Conservation (phyloP, 2,888 invertebrate genomes). For the Leptodirus hochenwartii region DNA sequence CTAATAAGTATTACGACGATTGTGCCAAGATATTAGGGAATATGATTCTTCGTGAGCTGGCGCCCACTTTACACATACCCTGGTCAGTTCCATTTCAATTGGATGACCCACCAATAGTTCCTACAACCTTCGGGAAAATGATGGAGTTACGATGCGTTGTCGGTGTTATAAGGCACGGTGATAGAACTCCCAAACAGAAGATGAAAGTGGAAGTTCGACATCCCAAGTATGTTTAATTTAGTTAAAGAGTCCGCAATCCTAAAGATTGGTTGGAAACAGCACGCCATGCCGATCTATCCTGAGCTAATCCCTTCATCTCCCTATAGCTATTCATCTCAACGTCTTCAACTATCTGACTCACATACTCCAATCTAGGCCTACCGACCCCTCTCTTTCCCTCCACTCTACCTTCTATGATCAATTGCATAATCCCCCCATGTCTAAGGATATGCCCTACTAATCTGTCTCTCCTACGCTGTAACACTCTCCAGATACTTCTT, state of each 20-base stretch:
- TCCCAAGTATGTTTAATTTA: slow-evolving; percentile 51
- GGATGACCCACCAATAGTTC: slow-evolving; percentile 97
- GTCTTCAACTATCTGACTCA: too few species aligned
- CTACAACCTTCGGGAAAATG: slow-evolving; percentile 98
- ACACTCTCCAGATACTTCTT: too few species aligned
- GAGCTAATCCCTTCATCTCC: background rate
- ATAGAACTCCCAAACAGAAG: slow-evolving; percentile 98
- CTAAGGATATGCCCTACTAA: too few species aligned
- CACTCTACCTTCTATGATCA: too few species aligned
- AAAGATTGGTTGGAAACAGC: background rate
- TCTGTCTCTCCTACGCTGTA: too few species aligned
- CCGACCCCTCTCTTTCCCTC: too few species aligned
- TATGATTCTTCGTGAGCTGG: slow-evolving; percentile 88
- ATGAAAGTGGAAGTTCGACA: slow-evolving; percentile 99
- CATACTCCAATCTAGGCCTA: too few species aligned
- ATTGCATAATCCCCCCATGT: too few species aligned
- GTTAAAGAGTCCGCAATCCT: background rate
- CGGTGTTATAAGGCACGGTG: slow-evolving; percentile 94
- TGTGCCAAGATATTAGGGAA: slow-evolving; percentile 97
- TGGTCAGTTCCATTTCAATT: slow-evolving; percentile 95
- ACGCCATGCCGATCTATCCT: background rate
- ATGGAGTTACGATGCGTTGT: slow-evolving; percentile 85
- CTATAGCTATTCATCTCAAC: too few species aligned
- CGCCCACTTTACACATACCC: slow-evolving; percentile 90
- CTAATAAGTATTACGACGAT: slow-evolving; percentile 99